Conservation (phyloP, 1,140 invertebrate genomes). For the Bemisia tabaci region DNA sequence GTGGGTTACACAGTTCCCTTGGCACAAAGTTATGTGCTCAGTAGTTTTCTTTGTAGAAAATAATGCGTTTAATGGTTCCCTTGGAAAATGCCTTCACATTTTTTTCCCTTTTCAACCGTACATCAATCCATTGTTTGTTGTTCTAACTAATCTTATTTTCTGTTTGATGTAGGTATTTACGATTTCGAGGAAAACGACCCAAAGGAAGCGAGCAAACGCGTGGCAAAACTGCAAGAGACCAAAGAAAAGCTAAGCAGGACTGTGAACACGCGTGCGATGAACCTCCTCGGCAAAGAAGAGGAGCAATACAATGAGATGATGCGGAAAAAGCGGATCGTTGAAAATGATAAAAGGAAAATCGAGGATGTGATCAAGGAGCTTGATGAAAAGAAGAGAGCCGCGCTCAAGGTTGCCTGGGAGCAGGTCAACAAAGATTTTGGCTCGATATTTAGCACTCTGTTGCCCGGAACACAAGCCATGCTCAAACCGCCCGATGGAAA, state of each 20-base stretch:
- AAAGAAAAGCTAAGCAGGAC: conserved; percentile 60
- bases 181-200: conserved; percentile 42
- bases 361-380: conserved; percentile 69
- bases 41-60: too few relatives aligned
- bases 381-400: conserved; percentile 77
- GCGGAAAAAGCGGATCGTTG: conserved; percentile 69
- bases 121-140: too few relatives aligned
- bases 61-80: too few relatives aligned
- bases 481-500: conserved; percentile 61
- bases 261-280: conserved; percentile 76
- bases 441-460: conserved; percentile 83
- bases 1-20: too few relatives aligned
- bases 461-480: conserved; percentile 79
- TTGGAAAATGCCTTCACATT: too few relatives aligned
- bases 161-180: too few relatives aligned
- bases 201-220: conserved; percentile 39
- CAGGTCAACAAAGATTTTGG: conserved; percentile 83
- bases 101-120: too few relatives aligned
- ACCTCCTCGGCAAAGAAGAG: conserved; percentile 70
- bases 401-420: conserved; percentile 64
- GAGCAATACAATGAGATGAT: conserved; percentile 70
- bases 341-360: conserved; percentile 72
- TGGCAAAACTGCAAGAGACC: conserved; percentile 46
- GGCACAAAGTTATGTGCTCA: too few relatives aligned
- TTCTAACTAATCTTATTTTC: too few relatives aligned